Conservation (phyloP, 2,113 vertebrate genomes). For the Scatophagus argus region DNA sequence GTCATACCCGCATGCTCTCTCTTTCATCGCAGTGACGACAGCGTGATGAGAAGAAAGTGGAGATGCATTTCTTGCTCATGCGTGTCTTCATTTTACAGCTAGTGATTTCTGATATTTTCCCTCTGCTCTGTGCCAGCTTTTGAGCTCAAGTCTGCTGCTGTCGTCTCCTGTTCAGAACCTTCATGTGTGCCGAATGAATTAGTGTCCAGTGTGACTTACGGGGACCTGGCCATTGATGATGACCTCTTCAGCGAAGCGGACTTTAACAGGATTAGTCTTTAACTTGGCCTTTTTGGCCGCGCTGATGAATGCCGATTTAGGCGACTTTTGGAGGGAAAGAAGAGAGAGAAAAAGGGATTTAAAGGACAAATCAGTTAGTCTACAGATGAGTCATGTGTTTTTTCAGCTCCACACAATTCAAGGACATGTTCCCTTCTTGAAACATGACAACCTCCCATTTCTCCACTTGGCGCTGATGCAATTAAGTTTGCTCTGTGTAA, state of each 20-base stretch:
- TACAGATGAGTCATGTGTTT: slow-evolving; percentile 33
- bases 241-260: slow-evolving; percentile 98
- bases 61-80: not conserved
- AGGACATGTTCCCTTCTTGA: slow-evolving; percentile 41
- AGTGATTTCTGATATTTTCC: slow-evolving; percentile 16
- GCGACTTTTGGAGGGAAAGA: slow-evolving; percentile 87
- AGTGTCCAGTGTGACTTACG: slow-evolving; percentile 85
- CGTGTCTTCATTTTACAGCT: slow-evolving; percentile 6
- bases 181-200: slow-evolving; percentile 36
- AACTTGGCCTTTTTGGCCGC: slow-evolving; percentile 99
- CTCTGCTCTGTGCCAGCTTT: not conserved
- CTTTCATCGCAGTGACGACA: not conserved
- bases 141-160: slow-evolving; percentile 24
- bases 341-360: slow-evolving; percentile 43
- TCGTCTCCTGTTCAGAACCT: not conserved
- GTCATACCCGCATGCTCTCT: slow-evolving; percentile 3
- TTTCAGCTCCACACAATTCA: slow-evolving; percentile 29
- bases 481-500: slow-evolving; percentile 41
- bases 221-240: slow-evolving; percentile 98
- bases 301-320: slow-evolving; percentile 99
- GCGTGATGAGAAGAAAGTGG: not conserved
- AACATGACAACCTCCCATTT: slow-evolving; percentile 41
- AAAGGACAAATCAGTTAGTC: slow-evolving; percentile 39
- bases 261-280: slow-evolving; percentile 99
- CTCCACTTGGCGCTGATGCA: slow-evolving; percentile 36